Evolutionary conservation across 2,888 invertebrate species (phyloP), one percentile per base, ranked within the genome.

Genomic region (Drosophila rubida): DNA sequence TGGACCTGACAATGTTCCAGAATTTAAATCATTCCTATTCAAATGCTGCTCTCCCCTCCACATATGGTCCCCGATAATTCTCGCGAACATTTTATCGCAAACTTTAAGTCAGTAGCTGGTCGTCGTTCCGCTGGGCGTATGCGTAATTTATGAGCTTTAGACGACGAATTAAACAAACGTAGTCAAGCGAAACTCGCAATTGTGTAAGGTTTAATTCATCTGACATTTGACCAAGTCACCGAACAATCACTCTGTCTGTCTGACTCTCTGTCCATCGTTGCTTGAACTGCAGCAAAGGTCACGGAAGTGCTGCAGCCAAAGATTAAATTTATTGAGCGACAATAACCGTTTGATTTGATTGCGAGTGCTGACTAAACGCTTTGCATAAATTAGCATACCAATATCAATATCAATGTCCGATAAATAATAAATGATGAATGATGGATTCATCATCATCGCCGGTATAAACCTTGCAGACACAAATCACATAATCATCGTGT

Each of bases 261-360:
- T 57, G 35, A n/a, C 32, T 35, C 32, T 64, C 44, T 27, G 27
- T 9, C 3, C 55, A 5, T 37, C 35, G 13, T 14, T 37, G 6
- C 13, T 37, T 37, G 55, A 39, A 42, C 54, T 51, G 67, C 63
- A 41, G 49, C 41, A 83, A 87, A 83, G 88, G 88, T 88, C 78
- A 73, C 78, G 85, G 85, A 83, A 80, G 78, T 72, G 70, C 67
- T 58, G 70, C 53, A 57, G 39, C 3, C 65, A 42, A 49, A 87
- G 69, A 85, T 71, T 69, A 81, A 71, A 41, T 62, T 65, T 55
- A 46, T 65, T 64, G 59, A 58, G 76, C 72, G 69, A 86, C 80
- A 82, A 82, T 82, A 88, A 86, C 55, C 80, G 80, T 67, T 86
- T 69, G 60, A 82, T 75, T 75, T 54, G 67, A 62, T 41, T 14